Base-by-base conservation (phyloP, 1,140 invertebrate genomes). In the Cotesia typhae region DNA sequence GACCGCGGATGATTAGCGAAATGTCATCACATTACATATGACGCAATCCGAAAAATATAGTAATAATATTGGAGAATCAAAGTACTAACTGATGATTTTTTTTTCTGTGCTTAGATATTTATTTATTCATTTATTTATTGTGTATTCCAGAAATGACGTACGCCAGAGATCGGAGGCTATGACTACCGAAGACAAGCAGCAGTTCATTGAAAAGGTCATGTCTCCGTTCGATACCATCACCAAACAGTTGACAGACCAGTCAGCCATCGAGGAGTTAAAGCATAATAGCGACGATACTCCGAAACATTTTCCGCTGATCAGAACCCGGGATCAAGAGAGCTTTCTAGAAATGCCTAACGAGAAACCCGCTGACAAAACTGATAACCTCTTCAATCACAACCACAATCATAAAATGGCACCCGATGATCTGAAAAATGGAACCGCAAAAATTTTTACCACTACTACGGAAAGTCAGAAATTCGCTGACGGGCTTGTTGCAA, bases 161-260 rank as follows among this genome's bases (percentile, higher is more conserved):
- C 73, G 82, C 12, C 76, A 82, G 0, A 80, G 78, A 70, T 83
- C 82, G 0, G 78, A 81, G 53, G 74, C 36, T 1, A 77, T 77
- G 67, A 28, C 35, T 10, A 61, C 77, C 0, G 76, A 80, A 2
- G 80, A 85, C 4, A 77, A 67, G 0, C 70, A 80, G 6, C 60
- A 81, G 10, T 76, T 79, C 47, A 71, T 78, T 6, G 64, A 82
- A 9, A 81, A 82, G 51, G 74, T 80, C 5, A 76, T 80, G 59
- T 71, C 79, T 3, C 84, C 84, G 0, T 81, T 85, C 3, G 77
- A 84, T 9, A 75, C 75, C 12, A 80, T 86, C 7, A 72, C 83
- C 0, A 84, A 86, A 60, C 80, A 85, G n/a, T 37, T 85, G 10
- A 74, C 72, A 1, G 81, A 81, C 78, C 79, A 83, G 61, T 80